Evolutionary conservation across 2,888 invertebrate species (phyloP), one percentile per base, ranked within the genome.

Genomic region (Trichacis sp.): DNA sequence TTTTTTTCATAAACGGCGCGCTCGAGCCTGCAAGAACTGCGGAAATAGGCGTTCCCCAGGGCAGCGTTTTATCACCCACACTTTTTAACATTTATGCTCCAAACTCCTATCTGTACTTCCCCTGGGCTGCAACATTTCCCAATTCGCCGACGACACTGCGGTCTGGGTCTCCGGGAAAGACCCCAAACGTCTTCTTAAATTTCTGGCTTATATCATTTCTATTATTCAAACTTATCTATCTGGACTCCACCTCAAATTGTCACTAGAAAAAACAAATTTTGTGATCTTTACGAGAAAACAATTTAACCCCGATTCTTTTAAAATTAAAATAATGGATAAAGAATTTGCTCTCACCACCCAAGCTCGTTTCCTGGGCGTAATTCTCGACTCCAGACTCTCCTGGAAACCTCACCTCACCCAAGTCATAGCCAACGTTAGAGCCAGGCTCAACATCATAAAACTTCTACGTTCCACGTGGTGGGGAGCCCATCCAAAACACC

Each of bases 401-500:
- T 59, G 58, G 58, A 47, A 47, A 47, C 51, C 46, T 12, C 52
- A 59, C 33, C 12, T 47, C 1, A 11, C 20, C 1, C 0, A 17
- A 1, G 3, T 52, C 1, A n/a, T 30, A 5, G 12, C 12, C n/a
- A 51, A 46, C 18, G 6, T 17, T 1, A 12, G 1, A 1, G 3
- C 17, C 18, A 52, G 58, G 24, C 9, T 52, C 0, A 61, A 54
- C 1, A 45, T 55, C 9, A 36, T 61, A 38, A 51, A 40, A 33
- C 0, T 46, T n/a, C n/a, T n/a, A n/a, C 8, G 38, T 0, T 40
- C 45, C 30, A 61, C 49, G 19, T 18, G 49, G 9, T 61, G 55
- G 61, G 46, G 61, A 9, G 50, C 61, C 1, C 17, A 55, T 15
- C 61, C 61, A 9, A 61, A 38, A 51, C 9, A 38, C 0, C 45